Base-by-base conservation (phyloP, 2,797 vertebrate species). In the Peromyscus attwateri region DNA sequence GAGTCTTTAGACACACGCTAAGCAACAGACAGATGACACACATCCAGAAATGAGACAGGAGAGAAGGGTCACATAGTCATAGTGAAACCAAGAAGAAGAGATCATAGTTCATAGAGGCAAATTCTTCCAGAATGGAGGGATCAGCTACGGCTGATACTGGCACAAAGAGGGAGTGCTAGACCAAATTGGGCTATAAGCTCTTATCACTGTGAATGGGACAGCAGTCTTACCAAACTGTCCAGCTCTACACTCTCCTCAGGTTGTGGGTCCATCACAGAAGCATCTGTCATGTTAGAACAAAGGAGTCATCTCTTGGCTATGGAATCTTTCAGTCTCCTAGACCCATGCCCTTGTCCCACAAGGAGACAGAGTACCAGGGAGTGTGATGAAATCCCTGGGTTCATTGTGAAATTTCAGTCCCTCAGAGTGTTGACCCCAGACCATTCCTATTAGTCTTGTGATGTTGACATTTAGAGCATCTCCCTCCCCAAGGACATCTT, bases 291-390 rank as follows among this genome's bases (percentile, higher is more conserved):
- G 31, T 5, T 23, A 55, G 49, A 93, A 23, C 0, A 12, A 37
- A 3, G 17, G 25, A 25, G 1, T 5, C 0, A 0, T 6, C 13
- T 43, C 37, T 49, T 16, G 46, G 14, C 3, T 13, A 43, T 1
- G 3, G 31, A n/a, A 27, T 2, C 68, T 37, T 23, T 49, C 3
- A 6, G 31, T 14, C 16, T 16, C 4, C 0, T 79, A 31, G 13
- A 10, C 11, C 40, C 75, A 4, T 25, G 0, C 10, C 29, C 64
- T 71, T 31, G 23, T 43, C 17, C 27, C 49, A 19, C 3, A 21
- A 23, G 57, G 46, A 40, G 40, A 29, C 11, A 10, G 23, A 55
- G 52, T 14, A 17, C 17, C 52, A 40, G 14, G 31, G 14, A 71
- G 7, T 2, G 11, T 17, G 52, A 29, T 3, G 2, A 62, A 3